Evolutionary conservation across 23 tunicate genomes (phyloP).

Genomic region (Phallusia fumigata): DNA sequence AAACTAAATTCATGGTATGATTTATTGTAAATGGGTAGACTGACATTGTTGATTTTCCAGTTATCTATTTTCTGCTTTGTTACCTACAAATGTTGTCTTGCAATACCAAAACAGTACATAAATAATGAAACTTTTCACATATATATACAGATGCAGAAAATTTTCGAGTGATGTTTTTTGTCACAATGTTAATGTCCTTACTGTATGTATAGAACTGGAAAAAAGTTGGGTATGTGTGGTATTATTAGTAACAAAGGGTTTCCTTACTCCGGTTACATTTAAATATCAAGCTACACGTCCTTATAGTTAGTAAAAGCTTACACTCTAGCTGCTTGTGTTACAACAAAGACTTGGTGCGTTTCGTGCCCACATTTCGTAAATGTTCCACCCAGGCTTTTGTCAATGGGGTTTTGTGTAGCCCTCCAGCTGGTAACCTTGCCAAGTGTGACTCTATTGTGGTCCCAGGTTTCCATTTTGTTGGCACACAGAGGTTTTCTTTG

Average conservation of each 20-base stretch:
- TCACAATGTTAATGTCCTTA: background rate
- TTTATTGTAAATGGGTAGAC: no score
- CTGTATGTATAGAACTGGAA: background rate
- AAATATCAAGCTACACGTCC: conserved; percentile 23
- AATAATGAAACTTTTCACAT: no score
- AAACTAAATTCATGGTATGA: no score
- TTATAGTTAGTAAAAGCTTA: background rate
- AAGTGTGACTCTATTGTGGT: conserved; percentile 11
- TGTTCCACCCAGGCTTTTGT: conserved; percentile 11
- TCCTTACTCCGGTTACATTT: background rate
- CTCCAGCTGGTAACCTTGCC: conserved; percentile 15
- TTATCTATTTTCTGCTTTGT: no score
- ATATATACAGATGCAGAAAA: no score
- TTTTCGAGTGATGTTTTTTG: no score
- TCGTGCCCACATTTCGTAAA: background rate
- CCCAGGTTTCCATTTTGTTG: background rate
- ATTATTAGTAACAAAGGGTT: background rate
- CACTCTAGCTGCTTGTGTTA: conserved; percentile 1
- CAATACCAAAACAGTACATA: no score
- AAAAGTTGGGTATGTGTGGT: background rate
- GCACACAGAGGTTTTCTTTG: background rate
- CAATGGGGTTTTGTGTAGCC: conserved; percentile 2
- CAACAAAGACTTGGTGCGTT: conserved; percentile 14
- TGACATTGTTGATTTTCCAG: no score
- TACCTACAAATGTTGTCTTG: no score